Evolutionary conservation across 2,888 invertebrate genomes (phyloP), one percentile per base, ranked within the genome.

Genomic region (Trissolcus japonicus): DNA sequence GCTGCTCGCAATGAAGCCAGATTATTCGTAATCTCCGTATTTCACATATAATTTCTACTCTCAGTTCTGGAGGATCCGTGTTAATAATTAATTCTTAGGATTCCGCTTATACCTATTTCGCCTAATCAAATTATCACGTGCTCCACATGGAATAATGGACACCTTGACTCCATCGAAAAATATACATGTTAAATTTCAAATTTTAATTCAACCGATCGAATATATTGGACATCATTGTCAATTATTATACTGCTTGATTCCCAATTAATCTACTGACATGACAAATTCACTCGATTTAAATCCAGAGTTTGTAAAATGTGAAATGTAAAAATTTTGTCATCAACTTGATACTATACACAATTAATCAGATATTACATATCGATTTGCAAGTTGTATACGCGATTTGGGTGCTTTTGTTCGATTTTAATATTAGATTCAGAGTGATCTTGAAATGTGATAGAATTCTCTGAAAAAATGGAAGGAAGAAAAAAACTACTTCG

Each of bases 401-500:
- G 35, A 35, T 35, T 35, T 35, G 35, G 35, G 11, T 11, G 35
- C 7, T 35, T 7, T 35, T 2, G 35, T 48, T 69, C 69, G 65
- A 63, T 69, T 65, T 71, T 69, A 61, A 69, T 71, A 76, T 76
- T 76, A 46, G 60, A 76, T 76, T 76, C 43, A 51, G 65, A 76
- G 48, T 66, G 76, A 71, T 76, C 71, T 68, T 71, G 57, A 71
- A 76, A 66, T 72, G 72, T 69, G 66, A 66, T 76, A 76, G 79
- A 80, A 80, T 80, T 81, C 82, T 79, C 81, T 80, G 81, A 81
- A 85, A 85, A 86, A 35, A 35, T 9, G 6, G 11, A 6, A 35
- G 2, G 35, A 35, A 7, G 35, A 35, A 35, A 35, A 35, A 35
- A 87, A 86, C 85, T 87, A 86, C 86, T 86, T 86, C 82, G 82